phyloP scores from a whole-genome alignment of 1,140 invertebrate species.

The Formica selysi region DNA sequence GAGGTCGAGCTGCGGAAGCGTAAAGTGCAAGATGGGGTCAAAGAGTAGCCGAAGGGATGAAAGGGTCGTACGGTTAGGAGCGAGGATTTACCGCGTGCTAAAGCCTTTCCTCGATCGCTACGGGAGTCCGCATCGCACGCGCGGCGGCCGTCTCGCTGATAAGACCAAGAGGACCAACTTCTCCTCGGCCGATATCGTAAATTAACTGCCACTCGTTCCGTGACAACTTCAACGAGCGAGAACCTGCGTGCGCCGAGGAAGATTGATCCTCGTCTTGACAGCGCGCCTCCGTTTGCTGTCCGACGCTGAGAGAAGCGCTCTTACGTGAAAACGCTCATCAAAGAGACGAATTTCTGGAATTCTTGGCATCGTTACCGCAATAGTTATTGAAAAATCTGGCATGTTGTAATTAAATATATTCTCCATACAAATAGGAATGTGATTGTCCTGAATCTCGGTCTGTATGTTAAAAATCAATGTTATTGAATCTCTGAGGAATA shows the following conservation, averaged over 20 bases:
- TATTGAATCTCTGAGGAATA: neutral
- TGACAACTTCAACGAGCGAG: conserved; percentile 59
- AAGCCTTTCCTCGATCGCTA: conserved; percentile 60
- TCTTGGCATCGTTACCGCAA: conserved; percentile 13
- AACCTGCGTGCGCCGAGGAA: conserved; percentile 38
- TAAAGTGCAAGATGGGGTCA: neutral
- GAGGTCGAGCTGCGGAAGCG: neutral
- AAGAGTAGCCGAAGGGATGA: conserved; percentile 41
- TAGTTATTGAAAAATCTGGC: conserved; percentile 23
- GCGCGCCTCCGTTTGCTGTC: neutral
- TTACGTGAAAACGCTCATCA: conserved; percentile 40
- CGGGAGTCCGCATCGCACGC: conserved; percentile 20
- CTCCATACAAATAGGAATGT: neutral
- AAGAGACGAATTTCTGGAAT: conserved; percentile 38
- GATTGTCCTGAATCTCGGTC: neutral
- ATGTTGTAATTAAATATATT: neutral
- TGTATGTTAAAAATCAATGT: neutral
- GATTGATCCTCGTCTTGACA: conserved; percentile 52
- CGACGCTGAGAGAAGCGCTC: neutral
- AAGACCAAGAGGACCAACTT: conserved; percentile 57
- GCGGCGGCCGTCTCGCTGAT: conserved; percentile 44
- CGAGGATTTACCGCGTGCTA: conserved; percentile 46
- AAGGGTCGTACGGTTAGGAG: conserved; percentile 40
- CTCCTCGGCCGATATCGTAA: conserved; percentile 47
- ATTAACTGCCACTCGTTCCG: conserved; percentile 62